These are phyloP conservation scores for Solea solea DNA, from an alignment of 2,113 vertebrate genomes.

Conservation along the genomic window DNA sequence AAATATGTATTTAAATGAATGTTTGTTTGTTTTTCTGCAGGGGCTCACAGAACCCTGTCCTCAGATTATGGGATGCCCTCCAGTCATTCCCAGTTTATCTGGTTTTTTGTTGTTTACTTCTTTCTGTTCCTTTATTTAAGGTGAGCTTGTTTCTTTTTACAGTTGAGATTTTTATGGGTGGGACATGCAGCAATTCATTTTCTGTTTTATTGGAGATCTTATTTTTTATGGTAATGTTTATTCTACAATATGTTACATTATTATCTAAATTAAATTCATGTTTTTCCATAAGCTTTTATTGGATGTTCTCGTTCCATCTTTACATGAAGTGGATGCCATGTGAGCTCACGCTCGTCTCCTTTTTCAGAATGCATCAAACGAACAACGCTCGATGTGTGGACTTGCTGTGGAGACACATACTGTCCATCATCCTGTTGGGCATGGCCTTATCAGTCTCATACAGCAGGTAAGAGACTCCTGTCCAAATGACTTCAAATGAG, in stretches of 20 bases:
- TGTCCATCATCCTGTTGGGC: slow-evolving; percentile 91
- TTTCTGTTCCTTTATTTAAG: slow-evolving; percentile 99
- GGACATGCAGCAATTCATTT: background rate
- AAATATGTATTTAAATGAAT: slow-evolving; percentile 3
- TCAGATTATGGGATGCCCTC: slow-evolving; percentile 98
- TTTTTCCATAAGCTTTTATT: background rate
- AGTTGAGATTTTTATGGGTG: background rate
- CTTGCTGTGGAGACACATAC: slow-evolving; percentile 95
- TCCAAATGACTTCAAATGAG: background rate
- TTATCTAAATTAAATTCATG: background rate
- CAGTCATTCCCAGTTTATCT: slow-evolving; percentile 97
- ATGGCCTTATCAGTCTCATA: slow-evolving; percentile 93
- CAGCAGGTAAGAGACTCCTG: slow-evolving; percentile 87
- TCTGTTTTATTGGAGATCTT: background rate
- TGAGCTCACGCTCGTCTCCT: slow-evolving; percentile 30
- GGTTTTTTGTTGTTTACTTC: slow-evolving; percentile 99
- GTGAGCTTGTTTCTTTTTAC: slow-evolving; percentile 70
- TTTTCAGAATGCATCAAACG: slow-evolving; percentile 97
- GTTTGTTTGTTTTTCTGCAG: slow-evolving; percentile 74
- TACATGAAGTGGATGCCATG: background rate
- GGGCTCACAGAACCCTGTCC: slow-evolving; percentile 84
- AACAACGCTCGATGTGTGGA: slow-evolving; percentile 99
- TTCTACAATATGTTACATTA: background rate
- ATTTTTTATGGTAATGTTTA: background rate
- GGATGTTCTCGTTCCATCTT: slow-evolving; percentile 1